Evolutionary conservation across 2,797 vertebrate species (phyloP), one percentile per base, ranked within the genome.

Genomic region (Syndactyla subalaris): DNA sequence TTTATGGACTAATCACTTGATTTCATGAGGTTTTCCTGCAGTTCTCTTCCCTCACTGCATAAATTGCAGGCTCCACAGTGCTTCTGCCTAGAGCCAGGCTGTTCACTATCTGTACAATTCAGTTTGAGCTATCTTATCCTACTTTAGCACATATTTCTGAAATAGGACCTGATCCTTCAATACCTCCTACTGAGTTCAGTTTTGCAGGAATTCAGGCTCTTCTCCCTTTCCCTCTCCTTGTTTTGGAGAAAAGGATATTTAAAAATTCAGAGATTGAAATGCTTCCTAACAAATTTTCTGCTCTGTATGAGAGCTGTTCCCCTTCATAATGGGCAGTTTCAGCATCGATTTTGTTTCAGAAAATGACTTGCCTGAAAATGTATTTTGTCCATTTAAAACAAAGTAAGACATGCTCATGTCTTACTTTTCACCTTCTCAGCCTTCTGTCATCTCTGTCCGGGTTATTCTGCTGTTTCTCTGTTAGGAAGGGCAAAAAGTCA

Each of bases 1-100:
- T 94, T 95, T 92, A 92, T 88, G 84, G 88, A 77, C 86, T 96
- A 96, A 94, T 94, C 80, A 32, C 77, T 94, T 0, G 7, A 43
- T 96, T 96, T 96, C 83, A 71, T 81, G 72, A 72, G 52, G 19
- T 39, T 92, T 93, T 90, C 36, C 58, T 88, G 73, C 73, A 72
- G 66, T 72, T 84, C 65, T 89, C 48, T 89, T 89, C 43, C 58
- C 76, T 88, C 54, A 30, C 38, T 39, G 45, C 51, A 84, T 49
- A 86, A 84, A 84, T 65, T 74, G 66, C 41, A 75, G 30, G 19
- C 85, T 92, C 41, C 62, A 45, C 66, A 18, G 70, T 67, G 80
- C 26, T 85, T 38, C 73, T 88, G 65, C 66, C 57, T 92, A 59
- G 19, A 75, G 48, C 36, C 54, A 65, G 49, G 16, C 58, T 78